These are phyloP conservation scores for Mesaphorura yosii DNA, from an alignment of 1,140 invertebrate genomes.

Conservation along the genomic window DNA sequence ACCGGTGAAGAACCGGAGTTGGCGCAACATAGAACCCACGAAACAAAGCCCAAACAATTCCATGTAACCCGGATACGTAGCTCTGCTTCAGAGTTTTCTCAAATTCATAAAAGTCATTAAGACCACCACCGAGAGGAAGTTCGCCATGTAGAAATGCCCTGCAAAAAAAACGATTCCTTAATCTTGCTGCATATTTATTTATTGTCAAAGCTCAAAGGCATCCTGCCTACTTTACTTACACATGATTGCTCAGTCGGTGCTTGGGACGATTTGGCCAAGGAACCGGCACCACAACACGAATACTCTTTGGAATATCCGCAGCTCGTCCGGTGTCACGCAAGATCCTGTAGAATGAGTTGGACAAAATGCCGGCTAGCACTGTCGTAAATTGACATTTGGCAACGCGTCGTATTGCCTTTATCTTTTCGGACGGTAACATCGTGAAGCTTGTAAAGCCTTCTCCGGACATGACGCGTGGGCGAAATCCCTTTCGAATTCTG, in stretches of 20 bases:
- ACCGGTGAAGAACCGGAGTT: slow-evolving; percentile 17
- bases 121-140: slow-evolving; percentile 17
- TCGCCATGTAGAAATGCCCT: slow-evolving; percentile 30
- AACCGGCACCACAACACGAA: slow-evolving; percentile 27
- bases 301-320: slow-evolving; percentile 12
- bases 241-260: slow-evolving; percentile 21
- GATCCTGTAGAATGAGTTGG: slow-evolving; percentile 20
- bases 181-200: not conserved
- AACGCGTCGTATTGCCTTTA: slow-evolving; percentile 17
- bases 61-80: slow-evolving; percentile 27
- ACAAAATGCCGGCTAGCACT: slow-evolving; percentile 21
- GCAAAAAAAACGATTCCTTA: too few species aligned
- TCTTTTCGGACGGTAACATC: slow-evolving; percentile 22
- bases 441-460: slow-evolving; percentile 25
- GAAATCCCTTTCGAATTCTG: slow-evolving; percentile 22
- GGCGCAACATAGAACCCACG: slow-evolving; percentile 25
- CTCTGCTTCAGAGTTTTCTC: slow-evolving; percentile 23
- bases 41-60: slow-evolving; percentile 30
- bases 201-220: not conserved
- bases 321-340: slow-evolving; percentile 18
- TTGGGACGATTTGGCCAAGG: slow-evolving; percentile 24
- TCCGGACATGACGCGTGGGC: slow-evolving; percentile 18
- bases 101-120: slow-evolving; percentile 19
- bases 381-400: slow-evolving; percentile 26
- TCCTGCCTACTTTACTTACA: slow-evolving; percentile 18